Percentiles rank a stretch among this genome's conserved stretches.
Evolutionary conservation across 1,140 invertebrate species (phyloP).

Genomic region (Armadillidium nasatum): DNA sequence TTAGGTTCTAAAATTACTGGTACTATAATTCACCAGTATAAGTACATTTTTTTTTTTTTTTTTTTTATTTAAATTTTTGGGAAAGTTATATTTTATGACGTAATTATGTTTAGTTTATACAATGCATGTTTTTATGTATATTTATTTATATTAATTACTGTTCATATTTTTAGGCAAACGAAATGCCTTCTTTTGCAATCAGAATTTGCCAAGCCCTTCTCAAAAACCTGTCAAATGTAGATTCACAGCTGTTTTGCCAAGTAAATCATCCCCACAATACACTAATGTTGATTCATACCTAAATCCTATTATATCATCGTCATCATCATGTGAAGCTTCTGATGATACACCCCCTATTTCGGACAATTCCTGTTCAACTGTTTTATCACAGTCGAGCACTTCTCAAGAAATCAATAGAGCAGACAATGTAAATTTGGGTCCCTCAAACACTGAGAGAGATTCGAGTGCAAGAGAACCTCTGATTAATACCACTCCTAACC

Average conservation of each 20-base stretch:
- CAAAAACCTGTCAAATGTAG: neutral
- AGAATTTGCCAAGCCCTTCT: neutral
- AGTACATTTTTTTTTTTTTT: too few species aligned
- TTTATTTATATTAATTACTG: too few species aligned
- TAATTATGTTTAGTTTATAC: too few species aligned
- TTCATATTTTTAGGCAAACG: too few species aligned
- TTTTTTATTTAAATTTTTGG: too few species aligned
- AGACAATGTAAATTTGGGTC: neutral
- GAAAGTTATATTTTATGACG: too few species aligned
- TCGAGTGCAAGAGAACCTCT: neutral
- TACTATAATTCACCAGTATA: too few species aligned
- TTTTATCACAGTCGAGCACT: neutral
- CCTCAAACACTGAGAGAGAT: neutral
- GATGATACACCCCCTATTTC: neutral
- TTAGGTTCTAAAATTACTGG: too few species aligned
- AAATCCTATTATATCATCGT: neutral
- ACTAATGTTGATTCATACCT: neutral
- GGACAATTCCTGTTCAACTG: neutral
- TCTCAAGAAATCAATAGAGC: neutral
- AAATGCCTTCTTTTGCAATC: neutral
- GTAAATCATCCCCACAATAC: neutral
- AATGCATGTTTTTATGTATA: too few species aligned
- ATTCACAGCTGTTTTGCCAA: neutral
- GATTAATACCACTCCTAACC: neutral
- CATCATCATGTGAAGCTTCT: neutral